Evolutionary conservation across 2,113 vertebrate genomes (phyloP).

Genomic region (human): GRCh38 chr5:6228001-6228500

Average conservation of each 20-base stretch:
- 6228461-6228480: fast-evolving
- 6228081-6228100: not conserved
- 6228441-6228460: not conserved
- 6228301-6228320: not conserved
- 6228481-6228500: fast-evolving
- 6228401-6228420: fast-evolving
- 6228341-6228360: not conserved
- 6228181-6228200: fast-evolving
- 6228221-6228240: fast-evolving
- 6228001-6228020: not conserved
- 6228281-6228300: not conserved
- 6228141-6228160: not conserved
- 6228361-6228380: not conserved
- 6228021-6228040: not conserved
- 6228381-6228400: fast-evolving
- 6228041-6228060: not conserved
- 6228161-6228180: fast-evolving
- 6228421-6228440: fast-evolving
- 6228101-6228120: not conserved
- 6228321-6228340: not conserved
- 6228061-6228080: not conserved
- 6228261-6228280: not conserved
- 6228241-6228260: not conserved
- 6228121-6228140: not conserved
- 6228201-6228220: too few species aligned